Base-by-base conservation (phyloP, 2,888 invertebrate genomes). In the Camptogramma bilineatum region DNA sequence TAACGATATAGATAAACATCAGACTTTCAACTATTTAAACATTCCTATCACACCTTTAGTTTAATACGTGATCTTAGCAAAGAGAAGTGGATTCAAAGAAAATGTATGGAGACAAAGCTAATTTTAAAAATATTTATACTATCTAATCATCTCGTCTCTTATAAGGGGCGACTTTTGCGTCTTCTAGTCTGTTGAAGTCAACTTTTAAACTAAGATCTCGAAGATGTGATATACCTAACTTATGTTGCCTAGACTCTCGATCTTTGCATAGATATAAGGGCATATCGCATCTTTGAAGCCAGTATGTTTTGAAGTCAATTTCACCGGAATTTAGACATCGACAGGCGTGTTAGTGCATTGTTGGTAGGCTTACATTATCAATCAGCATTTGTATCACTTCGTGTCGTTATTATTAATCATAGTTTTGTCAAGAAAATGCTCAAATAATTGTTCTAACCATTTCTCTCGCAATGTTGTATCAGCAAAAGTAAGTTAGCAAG, bases 101-200 rank as follows among this genome's bases (percentile, higher is more conserved):
- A 42, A 60, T 42, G 51, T 67, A 28, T 24, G 59, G 53, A 63
- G 60, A 63, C 63, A 46, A 55, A n/a, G 66, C 66, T 66, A 60
- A 67, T 67, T 63, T 62, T 62, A 66, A 66, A 62, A 47, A 62
- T 66, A 59, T 62, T 52, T 58, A 66, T 58, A 58, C n/a, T 42
- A 42, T 58, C 44, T 50, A 48, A 65, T 50, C 54, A 66, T 53
- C 46, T 18, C 21, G 39, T 24, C n/a, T 31, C 53, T 21, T 51
- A 48, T 19, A 42, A 34, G 31, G 47, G 39, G 39, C 44, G 16
- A 17, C 44, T 16, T 1, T 16, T 17, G 17, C 44, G 44, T 44
- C 44, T 54, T 21, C 54, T 28, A 17, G 16, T 54, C 44, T 44
- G 44, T 28, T 54, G 24, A 54, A 54, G 21, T 44, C 9, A 44